phyloP scores from a whole-genome alignment of 2,888 invertebrate genomes.

The Lypha dubia region DNA sequence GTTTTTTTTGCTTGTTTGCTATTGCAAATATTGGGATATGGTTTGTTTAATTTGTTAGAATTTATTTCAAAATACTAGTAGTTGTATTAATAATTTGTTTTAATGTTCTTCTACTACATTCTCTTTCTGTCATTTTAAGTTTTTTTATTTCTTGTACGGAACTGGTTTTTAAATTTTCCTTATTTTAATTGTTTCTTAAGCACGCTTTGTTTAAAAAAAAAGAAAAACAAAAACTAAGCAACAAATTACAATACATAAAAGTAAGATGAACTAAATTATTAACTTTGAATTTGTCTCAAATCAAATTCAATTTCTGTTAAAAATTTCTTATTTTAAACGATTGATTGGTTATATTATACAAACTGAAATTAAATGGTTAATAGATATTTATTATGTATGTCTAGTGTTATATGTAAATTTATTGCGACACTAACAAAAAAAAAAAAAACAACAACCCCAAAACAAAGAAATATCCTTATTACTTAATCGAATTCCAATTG shows the following conservation, averaged over 20 bases:
- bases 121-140: neutral
- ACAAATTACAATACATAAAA: neutral
- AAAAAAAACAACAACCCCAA: constrained; percentile 37
- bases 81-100: neutral
- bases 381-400: constrained; percentile 55
- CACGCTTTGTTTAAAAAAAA: neutral
- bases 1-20: neutral
- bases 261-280: neutral
- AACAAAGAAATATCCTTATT: constrained; percentile 55
- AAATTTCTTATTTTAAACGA: constrained; percentile 10
- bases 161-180: constrained; percentile 17
- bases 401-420: constrained; percentile 67
- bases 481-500: constrained; percentile 57
- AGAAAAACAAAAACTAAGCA: neutral
- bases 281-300: constrained; percentile 36
- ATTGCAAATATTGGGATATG: constrained; percentile 1
- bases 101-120: neutral
- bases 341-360: constrained; percentile 17
- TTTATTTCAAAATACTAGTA: neutral
- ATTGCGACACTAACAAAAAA: constrained; percentile 34
- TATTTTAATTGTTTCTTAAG: constrained; percentile 25
- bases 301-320: constrained; percentile 42
- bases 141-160: constrained; percentile 9
- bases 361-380: constrained; percentile 45
- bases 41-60: neutral